Evolutionary conservation across 2,797 vertebrate genomes (phyloP).

Genomic region (Ambastaia sidthimunki): DNA sequence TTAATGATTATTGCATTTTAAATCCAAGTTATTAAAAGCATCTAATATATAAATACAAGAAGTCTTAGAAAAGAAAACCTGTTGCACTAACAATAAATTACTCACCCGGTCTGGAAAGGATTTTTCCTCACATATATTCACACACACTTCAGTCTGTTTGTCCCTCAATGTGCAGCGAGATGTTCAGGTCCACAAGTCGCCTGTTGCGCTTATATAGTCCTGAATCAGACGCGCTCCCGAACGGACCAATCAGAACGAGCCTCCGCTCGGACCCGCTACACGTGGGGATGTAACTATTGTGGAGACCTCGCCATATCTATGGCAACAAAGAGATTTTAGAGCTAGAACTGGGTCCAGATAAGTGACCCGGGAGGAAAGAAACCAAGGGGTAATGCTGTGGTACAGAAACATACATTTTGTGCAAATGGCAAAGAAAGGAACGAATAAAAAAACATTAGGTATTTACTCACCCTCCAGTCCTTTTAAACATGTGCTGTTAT

Average conservation of each 20-base stretch:
- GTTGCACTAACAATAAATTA: not conserved
- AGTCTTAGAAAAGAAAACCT: slow-evolving; percentile 2
- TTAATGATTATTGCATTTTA: not conserved
- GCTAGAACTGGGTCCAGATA: slow-evolving; percentile 67
- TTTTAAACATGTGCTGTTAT: not conserved
- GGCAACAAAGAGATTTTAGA: slow-evolving; percentile 75
- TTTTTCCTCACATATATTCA: not conserved
- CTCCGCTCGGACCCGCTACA: not conserved
- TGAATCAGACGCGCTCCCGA: slow-evolving; percentile 38
- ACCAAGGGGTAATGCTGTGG: not conserved
- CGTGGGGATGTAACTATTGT: slow-evolving; percentile 4
- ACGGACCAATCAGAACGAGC: slow-evolving; percentile 73
- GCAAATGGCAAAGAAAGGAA: not conserved
- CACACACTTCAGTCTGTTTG: not conserved
- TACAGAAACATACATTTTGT: not conserved
- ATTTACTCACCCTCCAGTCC: not conserved
- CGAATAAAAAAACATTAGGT: too few relatives aligned
- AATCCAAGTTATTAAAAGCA: too few relatives aligned
- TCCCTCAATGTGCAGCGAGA: not conserved
- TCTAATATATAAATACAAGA: too few relatives aligned
- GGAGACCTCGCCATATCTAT: slow-evolving; percentile 75
- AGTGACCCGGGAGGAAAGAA: slow-evolving; percentile 54
- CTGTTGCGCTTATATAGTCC: slow-evolving; percentile 67
- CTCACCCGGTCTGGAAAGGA: not conserved
- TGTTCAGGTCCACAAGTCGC: slow-evolving; percentile 3